Conservation (phyloP, 2,797 vertebrate species). For the Anas georgica region DNA sequence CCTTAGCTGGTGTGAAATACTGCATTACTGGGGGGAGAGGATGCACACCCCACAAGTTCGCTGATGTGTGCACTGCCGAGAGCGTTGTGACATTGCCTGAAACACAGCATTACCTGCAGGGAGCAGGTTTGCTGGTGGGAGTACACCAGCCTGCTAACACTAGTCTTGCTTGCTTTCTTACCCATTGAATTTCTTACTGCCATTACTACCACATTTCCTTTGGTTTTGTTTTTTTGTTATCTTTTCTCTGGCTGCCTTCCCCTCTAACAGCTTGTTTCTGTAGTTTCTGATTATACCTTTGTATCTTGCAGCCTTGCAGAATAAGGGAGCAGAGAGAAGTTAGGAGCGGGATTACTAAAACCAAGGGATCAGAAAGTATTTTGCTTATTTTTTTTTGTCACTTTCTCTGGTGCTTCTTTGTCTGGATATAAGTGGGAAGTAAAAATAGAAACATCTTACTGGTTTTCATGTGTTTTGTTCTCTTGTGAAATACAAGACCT, state of each 20-base stretch:
- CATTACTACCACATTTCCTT: neutral
- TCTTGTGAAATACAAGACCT: constrained; percentile 22
- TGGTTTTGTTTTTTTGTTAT: neutral
- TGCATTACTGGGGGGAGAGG: neutral
- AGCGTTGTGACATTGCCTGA: neutral
- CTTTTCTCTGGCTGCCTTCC: neutral
- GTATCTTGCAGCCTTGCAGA: neutral
- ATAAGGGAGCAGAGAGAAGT: neutral
- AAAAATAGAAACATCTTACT: neutral
- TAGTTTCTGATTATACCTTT: neutral
- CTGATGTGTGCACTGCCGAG: rapidly evolving
- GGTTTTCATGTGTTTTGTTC: neutral
- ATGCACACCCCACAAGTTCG: neutral
- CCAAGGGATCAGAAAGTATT: neutral
- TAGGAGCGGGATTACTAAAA: neutral
- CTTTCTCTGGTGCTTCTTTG: neutral
- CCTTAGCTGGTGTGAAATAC: neutral
- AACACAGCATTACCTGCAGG: neutral
- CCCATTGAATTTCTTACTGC: neutral
- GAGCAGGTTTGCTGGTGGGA: neutral
- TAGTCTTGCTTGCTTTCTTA: neutral
- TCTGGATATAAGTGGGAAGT: neutral
- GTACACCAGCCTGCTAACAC: neutral
- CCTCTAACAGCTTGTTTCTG: neutral
- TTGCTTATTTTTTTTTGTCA: neutral